These are phyloP conservation scores for Diphyllodes magnificus DNA, from an alignment of 2,113 vertebrate genomes.

Conservation along the genomic window DNA sequence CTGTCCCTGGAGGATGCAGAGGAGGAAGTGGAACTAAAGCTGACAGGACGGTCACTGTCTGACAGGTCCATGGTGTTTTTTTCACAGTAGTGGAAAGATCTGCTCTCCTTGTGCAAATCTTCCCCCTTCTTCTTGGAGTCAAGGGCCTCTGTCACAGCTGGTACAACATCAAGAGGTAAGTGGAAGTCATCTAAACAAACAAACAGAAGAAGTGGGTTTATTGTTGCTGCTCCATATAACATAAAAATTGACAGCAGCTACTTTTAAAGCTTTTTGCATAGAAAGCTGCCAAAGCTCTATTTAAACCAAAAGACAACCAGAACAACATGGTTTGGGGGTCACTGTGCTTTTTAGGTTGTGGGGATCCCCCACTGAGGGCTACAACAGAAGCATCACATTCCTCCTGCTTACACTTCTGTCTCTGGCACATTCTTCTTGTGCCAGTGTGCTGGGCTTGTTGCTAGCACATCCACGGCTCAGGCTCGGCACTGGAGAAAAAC, in stretches of 20 bases:
- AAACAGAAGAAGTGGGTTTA: not conserved
- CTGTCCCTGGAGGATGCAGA: slow-evolving; percentile 95
- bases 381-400: not conserved
- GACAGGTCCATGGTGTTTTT: slow-evolving; percentile 86
- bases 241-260: not conserved
- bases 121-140: slow-evolving; percentile 65
- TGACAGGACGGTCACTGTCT: slow-evolving; percentile 89
- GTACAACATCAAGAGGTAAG: slow-evolving; percentile 75
- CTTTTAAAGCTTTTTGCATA: not conserved
- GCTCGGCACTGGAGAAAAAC: not conserved
- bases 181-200: slow-evolving; percentile 79
- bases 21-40: slow-evolving; percentile 96
- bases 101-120: slow-evolving; percentile 70
- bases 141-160: slow-evolving; percentile 77
- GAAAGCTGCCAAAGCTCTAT: not conserved
- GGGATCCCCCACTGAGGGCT: not conserved
- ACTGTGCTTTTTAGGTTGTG: not conserved
- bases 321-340: not conserved
- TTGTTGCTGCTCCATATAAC: not conserved
- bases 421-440: not conserved
- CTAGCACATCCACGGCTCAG: not conserved
- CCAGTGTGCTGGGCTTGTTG: not conserved
- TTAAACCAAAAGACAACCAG: not conserved
- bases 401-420: not conserved
- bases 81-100: slow-evolving; percentile 69